Evolutionary conservation across 2,888 invertebrate species (phyloP).

Genomic region (Coecobrya sp.): DNA sequence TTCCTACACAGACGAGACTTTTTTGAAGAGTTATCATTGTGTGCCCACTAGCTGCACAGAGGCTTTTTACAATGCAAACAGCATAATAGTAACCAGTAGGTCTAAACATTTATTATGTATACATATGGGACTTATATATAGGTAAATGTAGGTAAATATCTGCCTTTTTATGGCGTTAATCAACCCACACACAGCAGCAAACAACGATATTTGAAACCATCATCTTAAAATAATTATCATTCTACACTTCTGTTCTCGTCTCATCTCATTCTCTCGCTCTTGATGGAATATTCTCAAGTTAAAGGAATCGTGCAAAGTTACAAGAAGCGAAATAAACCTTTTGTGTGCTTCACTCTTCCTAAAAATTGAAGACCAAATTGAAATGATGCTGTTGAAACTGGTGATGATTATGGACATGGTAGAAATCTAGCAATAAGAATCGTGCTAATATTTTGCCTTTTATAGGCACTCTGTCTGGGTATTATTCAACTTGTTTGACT

Average conservation of each 20-base stretch:
- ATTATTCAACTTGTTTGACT: slow-evolving; percentile 70
- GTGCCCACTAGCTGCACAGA: neutral
- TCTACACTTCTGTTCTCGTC: neutral
- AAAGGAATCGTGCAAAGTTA: slow-evolving; percentile 13
- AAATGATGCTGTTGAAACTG: neutral
- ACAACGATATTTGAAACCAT: slow-evolving; percentile 57
- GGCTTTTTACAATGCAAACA: neutral
- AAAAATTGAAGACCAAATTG: slow-evolving; percentile 46
- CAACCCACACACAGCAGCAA: slow-evolving; percentile 70
- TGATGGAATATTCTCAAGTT: slow-evolving; percentile 41
- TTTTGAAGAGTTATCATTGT: slow-evolving; percentile 58
- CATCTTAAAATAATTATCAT: slow-evolving; percentile 42
- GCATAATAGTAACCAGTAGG: neutral
- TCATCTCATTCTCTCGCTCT: slow-evolving; percentile 26
- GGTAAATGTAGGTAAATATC: slow-evolving; percentile 63
- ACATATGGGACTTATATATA: slow-evolving; percentile 12
- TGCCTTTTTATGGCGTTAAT: slow-evolving; percentile 76
- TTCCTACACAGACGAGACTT: slow-evolving; percentile 20
- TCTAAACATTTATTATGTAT: slow-evolving; percentile 20
- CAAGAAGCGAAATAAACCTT: neutral
- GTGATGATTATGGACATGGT: slow-evolving; percentile 50
- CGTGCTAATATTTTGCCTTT: slow-evolving; percentile 78
- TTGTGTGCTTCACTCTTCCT: neutral
- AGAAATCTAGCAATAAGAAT: slow-evolving; percentile 66
- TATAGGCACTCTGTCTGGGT: slow-evolving; percentile 66